Conservation (phyloP, 2,888 invertebrate species). For the Cerastoderma edule region DNA sequence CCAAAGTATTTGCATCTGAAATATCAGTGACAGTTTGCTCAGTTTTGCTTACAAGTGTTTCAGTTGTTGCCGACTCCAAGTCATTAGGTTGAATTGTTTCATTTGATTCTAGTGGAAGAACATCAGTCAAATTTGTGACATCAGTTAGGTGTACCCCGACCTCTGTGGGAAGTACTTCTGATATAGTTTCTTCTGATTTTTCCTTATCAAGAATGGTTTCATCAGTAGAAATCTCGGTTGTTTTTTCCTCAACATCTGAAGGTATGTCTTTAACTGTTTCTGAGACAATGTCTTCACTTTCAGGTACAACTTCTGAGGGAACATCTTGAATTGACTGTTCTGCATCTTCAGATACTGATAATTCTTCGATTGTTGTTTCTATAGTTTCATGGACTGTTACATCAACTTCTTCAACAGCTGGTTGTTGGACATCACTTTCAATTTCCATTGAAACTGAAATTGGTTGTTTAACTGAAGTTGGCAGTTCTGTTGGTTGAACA, state of each 20-base stretch:
- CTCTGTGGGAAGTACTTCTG: not conserved
- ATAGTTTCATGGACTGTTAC: slow-evolving; percentile 30
- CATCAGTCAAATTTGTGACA: slow-evolving; percentile 4
- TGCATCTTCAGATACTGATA: not conserved
- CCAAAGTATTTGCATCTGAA: slow-evolving; percentile 6
- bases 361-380: slow-evolving; percentile 24
- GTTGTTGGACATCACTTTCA: slow-evolving; percentile 42
- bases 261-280: slow-evolving; percentile 31
- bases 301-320: slow-evolving; percentile 4
- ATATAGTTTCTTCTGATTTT: not conserved
- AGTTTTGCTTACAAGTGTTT: slow-evolving; percentile 34
- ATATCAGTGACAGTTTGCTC: slow-evolving; percentile 1
- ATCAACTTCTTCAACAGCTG: slow-evolving; percentile 34
- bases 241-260: slow-evolving; percentile 13
- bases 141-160: not conserved
- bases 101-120: slow-evolving; percentile 16
- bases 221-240: not conserved
- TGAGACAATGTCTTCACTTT: slow-evolving; percentile 16
- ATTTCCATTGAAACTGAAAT: slow-evolving; percentile 27
- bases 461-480: not conserved
- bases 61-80: slow-evolving; percentile 21
- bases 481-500: slow-evolving; percentile 10
- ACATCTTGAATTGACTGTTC: not conserved
- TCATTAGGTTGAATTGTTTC: slow-evolving; percentile 8
- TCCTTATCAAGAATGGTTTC: not conserved